Evolutionary conservation across 2,113 vertebrate genomes (phyloP), one percentile per base, ranked within the genome.

Genomic region (Chaetodon trifascialis): DNA sequence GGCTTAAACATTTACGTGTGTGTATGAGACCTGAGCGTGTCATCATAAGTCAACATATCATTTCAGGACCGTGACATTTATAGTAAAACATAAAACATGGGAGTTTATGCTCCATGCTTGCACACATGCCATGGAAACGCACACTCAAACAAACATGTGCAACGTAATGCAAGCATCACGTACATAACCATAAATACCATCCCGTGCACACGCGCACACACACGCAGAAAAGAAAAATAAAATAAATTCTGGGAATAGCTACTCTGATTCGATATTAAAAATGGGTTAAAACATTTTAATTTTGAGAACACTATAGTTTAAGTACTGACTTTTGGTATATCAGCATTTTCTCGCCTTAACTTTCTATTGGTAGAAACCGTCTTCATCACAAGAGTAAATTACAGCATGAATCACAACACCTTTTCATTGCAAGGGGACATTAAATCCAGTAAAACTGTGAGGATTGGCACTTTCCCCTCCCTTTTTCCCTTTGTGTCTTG

Each of bases 31-130:
- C 76, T 46, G 38, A 84, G 46, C 75, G 64, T 21, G 5, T 52
- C 64, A 60, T 63, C 58, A 21, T 66, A 73, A 82, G 73, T 82
- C 83, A 79, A 66, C 42, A 40, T 36, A 47, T 60, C 21, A 56
- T 69, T 83, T 75, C 44, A 46, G 54, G 23, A 69, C 67, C 2
- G 1, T 82, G 66, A 73, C 69, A 62, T 87, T 83, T 79, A 87
- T 70, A 44, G 82, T 14, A 65, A 79, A 79, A 63, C 56, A 73
- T 76, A 84, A 86, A 90, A 72, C 66, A 72, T 30, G 25, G 51
- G 59, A 52, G 47, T 64, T 80, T 66, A 70, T 42, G 74, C 58
- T 46, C 30, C 42, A 47, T 19, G 54, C 21, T 21, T 47, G 42
- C 8, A 42, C 56, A 78, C 36, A 49, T 30, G 11, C 4, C 55